A percentile compares a stretch with the other conserved stretches of the same genome.
These are phyloP conservation scores for Oceanodroma tethys DNA, from an alignment of 2,113 vertebrate genomes.

Conservation along the genomic window DNA sequence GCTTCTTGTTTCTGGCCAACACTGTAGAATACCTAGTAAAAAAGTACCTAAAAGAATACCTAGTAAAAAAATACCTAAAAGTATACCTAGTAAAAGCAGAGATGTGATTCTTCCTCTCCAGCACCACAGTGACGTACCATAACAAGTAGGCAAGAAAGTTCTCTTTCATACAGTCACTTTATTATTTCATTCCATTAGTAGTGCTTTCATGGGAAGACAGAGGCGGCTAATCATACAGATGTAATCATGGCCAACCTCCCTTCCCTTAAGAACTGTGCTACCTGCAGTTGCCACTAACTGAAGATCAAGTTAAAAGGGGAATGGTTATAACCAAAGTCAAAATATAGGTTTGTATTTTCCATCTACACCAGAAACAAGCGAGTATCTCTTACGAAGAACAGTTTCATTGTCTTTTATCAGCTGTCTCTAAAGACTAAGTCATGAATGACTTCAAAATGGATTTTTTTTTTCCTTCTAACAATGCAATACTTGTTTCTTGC, in stretches of 20 bases:
- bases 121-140: background rate
- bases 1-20: background rate
- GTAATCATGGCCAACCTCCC: background rate
- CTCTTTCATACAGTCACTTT: background rate
- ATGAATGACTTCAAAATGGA: background rate
- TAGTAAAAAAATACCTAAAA: no score
- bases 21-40: background rate
- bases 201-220: background rate
- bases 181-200: background rate
- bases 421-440: background rate
- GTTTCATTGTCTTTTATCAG: background rate
- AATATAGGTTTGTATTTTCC: background rate
- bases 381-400: background rate
- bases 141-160: background rate
- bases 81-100: background rate
- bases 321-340: background rate
- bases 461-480: slow-evolving; percentile 16
- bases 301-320: background rate
- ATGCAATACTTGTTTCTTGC: slow-evolving; percentile 12
- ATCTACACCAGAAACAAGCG: background rate
- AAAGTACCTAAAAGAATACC: no score
- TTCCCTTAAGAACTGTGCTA: background rate
- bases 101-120: background rate
- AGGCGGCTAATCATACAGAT: background rate
- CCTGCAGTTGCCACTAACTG: background rate